Conservation (phyloP, 2,113 vertebrate species). For the Bungarus multicinctus region DNA sequence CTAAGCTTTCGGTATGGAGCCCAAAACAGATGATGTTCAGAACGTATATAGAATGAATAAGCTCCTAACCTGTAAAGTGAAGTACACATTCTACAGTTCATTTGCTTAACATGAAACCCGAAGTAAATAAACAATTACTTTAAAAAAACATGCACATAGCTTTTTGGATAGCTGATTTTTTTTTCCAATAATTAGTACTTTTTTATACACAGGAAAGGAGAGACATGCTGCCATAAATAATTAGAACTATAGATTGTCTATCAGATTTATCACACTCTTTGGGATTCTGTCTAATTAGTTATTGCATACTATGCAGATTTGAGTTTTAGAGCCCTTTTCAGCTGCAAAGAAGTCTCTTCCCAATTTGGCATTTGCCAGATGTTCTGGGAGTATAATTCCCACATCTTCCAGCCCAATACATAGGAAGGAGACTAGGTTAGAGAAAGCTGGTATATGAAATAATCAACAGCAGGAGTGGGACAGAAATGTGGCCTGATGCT, state of each 20-base stretch:
- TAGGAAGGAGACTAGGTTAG: background rate
- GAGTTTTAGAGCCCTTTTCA: background rate
- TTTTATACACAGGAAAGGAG: background rate
- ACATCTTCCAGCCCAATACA: background rate
- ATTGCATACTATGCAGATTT: background rate
- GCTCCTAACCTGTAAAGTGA: background rate
- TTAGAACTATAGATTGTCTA: background rate
- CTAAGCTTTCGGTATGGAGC: background rate
- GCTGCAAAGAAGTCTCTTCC: background rate
- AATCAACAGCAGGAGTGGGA: background rate
- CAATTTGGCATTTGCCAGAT: background rate
- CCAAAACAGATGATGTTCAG: background rate
- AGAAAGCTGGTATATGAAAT: background rate
- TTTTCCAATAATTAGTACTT: background rate
- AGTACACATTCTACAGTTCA: background rate
- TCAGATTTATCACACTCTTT: background rate
- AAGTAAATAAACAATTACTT: background rate
- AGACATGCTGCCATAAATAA: background rate
- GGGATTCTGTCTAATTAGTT: background rate
- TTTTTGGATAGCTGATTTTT: background rate
- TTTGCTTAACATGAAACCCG: background rate
- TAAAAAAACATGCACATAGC: background rate
- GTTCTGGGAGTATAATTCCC: background rate
- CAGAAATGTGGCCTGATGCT: background rate
- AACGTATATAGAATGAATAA: no score